Base-by-base conservation (phyloP, 2,797 vertebrate species). In the Discoglossus pictus region DNA sequence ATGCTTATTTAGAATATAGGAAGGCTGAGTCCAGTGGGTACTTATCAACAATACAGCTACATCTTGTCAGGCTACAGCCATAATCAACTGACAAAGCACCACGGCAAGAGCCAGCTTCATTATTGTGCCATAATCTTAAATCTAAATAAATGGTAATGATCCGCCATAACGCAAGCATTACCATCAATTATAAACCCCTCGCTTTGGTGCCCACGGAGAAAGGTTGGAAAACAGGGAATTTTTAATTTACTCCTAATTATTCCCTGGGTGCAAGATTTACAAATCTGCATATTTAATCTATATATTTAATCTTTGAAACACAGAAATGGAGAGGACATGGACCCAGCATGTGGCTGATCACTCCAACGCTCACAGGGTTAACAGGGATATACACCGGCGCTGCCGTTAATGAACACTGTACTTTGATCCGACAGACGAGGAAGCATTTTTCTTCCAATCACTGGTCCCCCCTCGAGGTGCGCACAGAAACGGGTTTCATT, bases 141-240 rank as follows among this genome's bases (percentile, higher is more conserved):
- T 61, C 65, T 60, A 68, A 68, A 61, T 68, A 61, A 68, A 68
- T 68, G 48, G 66, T 61, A 68, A 68, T 68, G 55, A 61, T 61
- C 40, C 50, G 53, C 48, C 44, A 59, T 54, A 46, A 50, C 25
- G 51, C 39, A 61, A 38, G 58, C 27, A 61, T 61, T 68, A 58
- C 66, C 40, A 61, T 68, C 47, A 53, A 68, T 61, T 61, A 68
- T 40, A 68, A 61, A 61, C n/a, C 53, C 13, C 31, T 46, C 44
- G 25, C 66, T 68, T 68, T 68, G 56, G 66, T 68, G 53, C 65
- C 56, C 65, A 47, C 48, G 39, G 58, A 68, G 48, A 68, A 53
- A 58, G 53, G 50, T 61, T 61, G 53, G 6, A 16, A 40, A 43
- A 61, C 25, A 27, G 53, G 40, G 58, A 69, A 44, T 60, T 60